phyloP scores from a whole-genome alignment of 2,113 vertebrate species.

The Corydoras maculifer region DNA sequence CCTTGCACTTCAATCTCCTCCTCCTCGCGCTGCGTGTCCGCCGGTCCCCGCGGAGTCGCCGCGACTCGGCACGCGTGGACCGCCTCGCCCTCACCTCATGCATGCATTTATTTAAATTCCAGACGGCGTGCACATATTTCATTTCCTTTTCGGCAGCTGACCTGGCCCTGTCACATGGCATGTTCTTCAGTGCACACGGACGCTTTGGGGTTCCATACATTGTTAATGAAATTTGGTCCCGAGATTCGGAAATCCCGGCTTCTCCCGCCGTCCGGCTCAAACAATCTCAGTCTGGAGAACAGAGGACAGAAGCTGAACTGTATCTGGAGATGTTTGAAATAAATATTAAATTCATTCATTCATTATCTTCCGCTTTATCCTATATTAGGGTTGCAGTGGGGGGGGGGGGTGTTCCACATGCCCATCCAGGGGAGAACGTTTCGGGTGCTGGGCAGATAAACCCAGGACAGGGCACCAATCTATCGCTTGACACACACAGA shows the following conservation, averaged over 20 bases:
- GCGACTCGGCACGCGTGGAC: too few relatives aligned
- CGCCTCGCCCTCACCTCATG: neutral
- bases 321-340: too few relatives aligned
- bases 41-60: neutral
- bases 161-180: neutral
- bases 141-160: slow-evolving; percentile 19
- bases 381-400: too few relatives aligned
- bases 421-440: too few relatives aligned
- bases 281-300: slow-evolving; percentile 1
- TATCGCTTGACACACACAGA: too few relatives aligned
- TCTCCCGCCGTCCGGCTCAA: neutral
- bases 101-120: slow-evolving; percentile 17
- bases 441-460: too few relatives aligned
- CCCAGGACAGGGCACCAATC: too few relatives aligned
- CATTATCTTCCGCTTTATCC: too few relatives aligned
- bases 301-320: neutral
- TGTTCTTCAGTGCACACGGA: slow-evolving; percentile 14
- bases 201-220: slow-evolving; percentile 31
- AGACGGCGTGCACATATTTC: slow-evolving; percentile 1
- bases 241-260: slow-evolving; percentile 19
- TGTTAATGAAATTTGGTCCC: slow-evolving; percentile 34
- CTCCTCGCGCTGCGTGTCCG: neutral
- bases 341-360: too few relatives aligned
- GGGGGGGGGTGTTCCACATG: too few relatives aligned
- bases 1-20: slow-evolving; percentile 1